A percentile compares a stretch with the other conserved stretches of the same genome.
Conservation (phyloP, 2,113 vertebrate species). For the Phyllostomus discolor region DNA sequence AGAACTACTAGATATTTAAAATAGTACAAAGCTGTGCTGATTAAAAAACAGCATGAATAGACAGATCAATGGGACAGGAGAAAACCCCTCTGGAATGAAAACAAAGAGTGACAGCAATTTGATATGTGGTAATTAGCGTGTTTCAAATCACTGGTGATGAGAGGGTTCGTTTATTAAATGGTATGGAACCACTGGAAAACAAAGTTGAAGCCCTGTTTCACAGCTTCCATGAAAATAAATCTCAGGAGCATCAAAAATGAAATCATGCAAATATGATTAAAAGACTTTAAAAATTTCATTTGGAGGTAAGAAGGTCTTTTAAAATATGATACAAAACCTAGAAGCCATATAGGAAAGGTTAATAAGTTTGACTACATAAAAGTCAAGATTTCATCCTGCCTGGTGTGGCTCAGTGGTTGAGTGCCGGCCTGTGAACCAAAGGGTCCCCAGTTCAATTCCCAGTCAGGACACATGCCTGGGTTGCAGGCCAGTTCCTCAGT, state of each 20-base stretch:
- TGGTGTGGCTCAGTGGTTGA: too few relatives aligned
- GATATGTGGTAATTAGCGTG: not conserved
- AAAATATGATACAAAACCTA: not conserved
- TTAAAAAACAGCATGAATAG: not conserved
- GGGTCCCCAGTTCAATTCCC: too few relatives aligned
- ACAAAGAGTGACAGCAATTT: not conserved
- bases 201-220: not conserved
- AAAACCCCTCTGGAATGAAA: not conserved
- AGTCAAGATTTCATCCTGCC: not conserved
- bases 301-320: not conserved
- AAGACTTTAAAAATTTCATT: not conserved
- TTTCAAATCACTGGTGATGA: not conserved
- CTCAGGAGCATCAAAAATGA: not conserved
- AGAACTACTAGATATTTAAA: slow-evolving; percentile 2
- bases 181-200: not conserved
- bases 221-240: not conserved
- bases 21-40: not conserved
- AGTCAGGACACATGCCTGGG: too few relatives aligned
- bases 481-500: too few relatives aligned
- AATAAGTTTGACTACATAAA: not conserved
- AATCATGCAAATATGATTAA: not conserved
- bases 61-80: not conserved
- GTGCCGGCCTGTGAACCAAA: too few relatives aligned
- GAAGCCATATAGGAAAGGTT: not conserved
- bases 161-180: not conserved